Conservation (phyloP, 2,888 invertebrate species). For the Cremastinae sp. region DNA sequence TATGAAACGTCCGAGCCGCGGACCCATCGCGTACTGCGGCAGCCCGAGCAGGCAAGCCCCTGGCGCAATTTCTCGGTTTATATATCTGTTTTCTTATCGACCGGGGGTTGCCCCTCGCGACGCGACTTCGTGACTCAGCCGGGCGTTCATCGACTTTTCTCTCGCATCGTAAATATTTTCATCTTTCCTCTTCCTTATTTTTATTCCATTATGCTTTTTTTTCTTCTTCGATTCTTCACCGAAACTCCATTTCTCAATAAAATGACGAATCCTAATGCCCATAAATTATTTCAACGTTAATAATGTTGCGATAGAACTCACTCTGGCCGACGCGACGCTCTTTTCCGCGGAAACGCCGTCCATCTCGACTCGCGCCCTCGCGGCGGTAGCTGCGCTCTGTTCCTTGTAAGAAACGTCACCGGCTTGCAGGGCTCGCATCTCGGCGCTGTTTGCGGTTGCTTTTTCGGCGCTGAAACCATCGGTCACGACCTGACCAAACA, state of each 20-base stretch:
- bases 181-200: no score
- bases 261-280: no score
- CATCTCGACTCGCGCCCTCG: constrained; percentile 89
- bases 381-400: constrained; percentile 89
- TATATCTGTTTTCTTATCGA: constrained; percentile 65
- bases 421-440: constrained; percentile 88
- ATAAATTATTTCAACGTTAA: no score
- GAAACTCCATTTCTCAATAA: no score
- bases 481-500: constrained; percentile 84
- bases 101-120: constrained; percentile 63
- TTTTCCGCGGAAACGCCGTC: constrained; percentile 94
- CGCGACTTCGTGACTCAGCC: constrained; percentile 55
- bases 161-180: constrained; percentile 1
- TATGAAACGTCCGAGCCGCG: constrained; percentile 69
- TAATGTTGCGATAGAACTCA: constrained; percentile 77
- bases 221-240: no score
- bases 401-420: constrained; percentile 92
- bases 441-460: constrained; percentile 87
- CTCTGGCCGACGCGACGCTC: constrained; percentile 91
- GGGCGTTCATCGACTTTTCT: constrained; percentile 24
- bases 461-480: constrained; percentile 92
- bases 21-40: constrained; percentile 71
- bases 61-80: constrained; percentile 2
- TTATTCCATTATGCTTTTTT: no score
- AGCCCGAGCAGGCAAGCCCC: constrained; percentile 17